These are phyloP conservation scores for Panzeria rudis DNA, from an alignment of 2,888 invertebrate genomes.

Conservation along the genomic window DNA sequence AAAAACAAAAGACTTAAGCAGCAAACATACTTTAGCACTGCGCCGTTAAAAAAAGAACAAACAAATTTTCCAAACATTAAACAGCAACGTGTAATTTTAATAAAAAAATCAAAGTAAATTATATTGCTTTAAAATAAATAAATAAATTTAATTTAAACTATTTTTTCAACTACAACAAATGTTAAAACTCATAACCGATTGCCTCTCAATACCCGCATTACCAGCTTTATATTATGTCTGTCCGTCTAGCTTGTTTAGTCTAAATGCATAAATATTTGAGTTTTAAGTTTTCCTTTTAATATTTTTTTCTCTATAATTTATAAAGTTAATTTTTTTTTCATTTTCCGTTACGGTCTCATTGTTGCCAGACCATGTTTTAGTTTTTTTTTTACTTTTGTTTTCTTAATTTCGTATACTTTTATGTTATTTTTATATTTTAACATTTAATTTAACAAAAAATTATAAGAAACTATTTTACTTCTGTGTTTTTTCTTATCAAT, in stretches of 20 bases:
- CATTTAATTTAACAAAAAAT: constrained; percentile 13
- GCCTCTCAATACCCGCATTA: neutral
- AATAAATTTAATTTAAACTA: constrained; percentile 10
- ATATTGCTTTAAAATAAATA: constrained; percentile 25
- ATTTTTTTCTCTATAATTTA: neutral
- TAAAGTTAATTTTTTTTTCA: neutral
- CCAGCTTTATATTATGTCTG: neutral
- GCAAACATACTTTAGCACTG: neutral
- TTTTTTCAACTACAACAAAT: constrained; percentile 14
- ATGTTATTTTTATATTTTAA: constrained; percentile 18
- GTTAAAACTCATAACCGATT: neutral
- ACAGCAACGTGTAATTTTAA: neutral
- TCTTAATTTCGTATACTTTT: constrained; percentile 18
- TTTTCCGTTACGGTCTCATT: constrained; percentile 65
- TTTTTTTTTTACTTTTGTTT: constrained; percentile 4
- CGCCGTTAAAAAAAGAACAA: neutral
- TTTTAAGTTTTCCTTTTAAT: constrained; percentile 20
- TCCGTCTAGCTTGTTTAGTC: neutral
- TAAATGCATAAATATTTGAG: constrained; percentile 11
- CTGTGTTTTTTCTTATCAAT: constrained; percentile 5
- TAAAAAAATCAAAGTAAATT: neutral
- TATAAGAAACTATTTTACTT: constrained; percentile 1
- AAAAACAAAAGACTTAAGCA: constrained; percentile 39
- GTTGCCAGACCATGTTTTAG: constrained; percentile 36
- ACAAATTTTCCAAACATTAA: constrained; percentile 19